Evolutionary conservation across 92 coral and sea anemone species (phyloP).

Genomic region (Bergia sp.): DNA sequence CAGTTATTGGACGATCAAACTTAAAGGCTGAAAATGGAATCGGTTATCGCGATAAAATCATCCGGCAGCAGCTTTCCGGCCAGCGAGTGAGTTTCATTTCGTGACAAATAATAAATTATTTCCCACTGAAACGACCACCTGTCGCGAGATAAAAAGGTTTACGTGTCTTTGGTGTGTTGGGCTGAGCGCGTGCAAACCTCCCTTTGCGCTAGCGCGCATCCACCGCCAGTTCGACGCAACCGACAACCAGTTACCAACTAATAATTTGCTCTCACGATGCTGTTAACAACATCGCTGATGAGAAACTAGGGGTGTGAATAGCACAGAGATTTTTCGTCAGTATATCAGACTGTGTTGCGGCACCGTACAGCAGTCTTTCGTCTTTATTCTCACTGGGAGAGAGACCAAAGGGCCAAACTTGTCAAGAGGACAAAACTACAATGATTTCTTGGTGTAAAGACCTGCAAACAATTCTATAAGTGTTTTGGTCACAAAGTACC

Average conservation of each 20-base stretch:
- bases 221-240: background rate
- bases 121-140: background rate
- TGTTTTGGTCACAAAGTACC: background rate
- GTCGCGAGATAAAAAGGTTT: background rate
- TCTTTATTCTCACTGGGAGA: no score
- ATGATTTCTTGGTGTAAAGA: no score
- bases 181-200: background rate
- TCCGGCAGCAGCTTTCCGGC: background rate
- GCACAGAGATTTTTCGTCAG: background rate
- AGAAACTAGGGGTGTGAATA: background rate
- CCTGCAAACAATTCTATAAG: no score
- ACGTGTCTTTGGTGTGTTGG: background rate
- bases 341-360: background rate
- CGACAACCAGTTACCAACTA: background rate
- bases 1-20: background rate
- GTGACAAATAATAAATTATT: background rate
- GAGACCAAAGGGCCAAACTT: no score
- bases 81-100: background rate
- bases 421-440: no score
- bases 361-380: no score
- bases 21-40: background rate
- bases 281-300: background rate
- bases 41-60: background rate
- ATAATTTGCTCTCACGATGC: background rate
- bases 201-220: background rate